These are phyloP conservation scores for Athene noctua DNA, from an alignment of 2,113 vertebrate genomes.

Conservation along the genomic window DNA sequence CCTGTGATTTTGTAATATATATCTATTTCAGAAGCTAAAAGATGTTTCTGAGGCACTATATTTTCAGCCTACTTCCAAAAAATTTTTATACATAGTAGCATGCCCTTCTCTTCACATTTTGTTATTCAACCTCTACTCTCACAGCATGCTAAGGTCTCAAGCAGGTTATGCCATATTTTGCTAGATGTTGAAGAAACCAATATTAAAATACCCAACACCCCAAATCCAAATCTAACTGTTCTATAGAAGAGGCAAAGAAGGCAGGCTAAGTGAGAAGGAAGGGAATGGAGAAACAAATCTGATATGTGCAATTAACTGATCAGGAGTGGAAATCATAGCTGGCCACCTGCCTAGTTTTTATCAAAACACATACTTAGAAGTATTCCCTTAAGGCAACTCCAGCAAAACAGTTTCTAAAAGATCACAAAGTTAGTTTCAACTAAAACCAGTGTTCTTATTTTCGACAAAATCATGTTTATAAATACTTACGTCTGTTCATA, in stretches of 20 bases:
- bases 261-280: not conserved
- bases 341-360: not conserved
- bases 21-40: not conserved
- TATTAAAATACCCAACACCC: accelerated
- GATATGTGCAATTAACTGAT: not conserved
- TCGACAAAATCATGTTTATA: not conserved
- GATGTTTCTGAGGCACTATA: not conserved
- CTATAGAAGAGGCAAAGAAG: not conserved
- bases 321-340: not conserved
- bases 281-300: not conserved
- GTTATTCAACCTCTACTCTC: not conserved
- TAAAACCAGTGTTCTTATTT: not conserved
- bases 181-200: not conserved
- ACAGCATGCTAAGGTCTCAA: not conserved
- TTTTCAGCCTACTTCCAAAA: not conserved
- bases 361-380: slow-evolving; percentile 14
- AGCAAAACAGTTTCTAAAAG: slow-evolving; percentile 8
- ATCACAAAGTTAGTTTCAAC: not conserved
- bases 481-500: not conserved
- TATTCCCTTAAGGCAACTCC: not conserved
- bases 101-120: not conserved
- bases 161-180: not conserved
- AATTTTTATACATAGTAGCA: not conserved
- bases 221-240: not conserved
- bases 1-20: not conserved